These are phyloP conservation scores for Nipponia nippon DNA, from an alignment of 2,113 vertebrate genomes.

Conservation along the genomic window DNA sequence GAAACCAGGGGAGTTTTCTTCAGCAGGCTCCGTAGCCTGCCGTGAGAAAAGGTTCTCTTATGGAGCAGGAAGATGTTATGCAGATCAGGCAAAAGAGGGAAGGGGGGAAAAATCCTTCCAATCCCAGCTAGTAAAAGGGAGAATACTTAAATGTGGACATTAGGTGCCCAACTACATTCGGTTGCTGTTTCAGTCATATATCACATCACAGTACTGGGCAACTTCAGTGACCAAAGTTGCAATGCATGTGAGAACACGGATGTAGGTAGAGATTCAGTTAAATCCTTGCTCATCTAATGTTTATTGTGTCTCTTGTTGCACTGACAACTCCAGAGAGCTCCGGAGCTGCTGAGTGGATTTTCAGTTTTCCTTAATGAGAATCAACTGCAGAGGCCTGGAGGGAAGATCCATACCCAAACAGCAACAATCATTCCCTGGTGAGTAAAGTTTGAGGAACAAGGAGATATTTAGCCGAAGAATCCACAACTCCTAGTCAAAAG, in stretches of 20 bases:
- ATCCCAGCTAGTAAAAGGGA: background rate
- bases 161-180: background rate
- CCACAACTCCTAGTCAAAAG: background rate
- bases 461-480: background rate
- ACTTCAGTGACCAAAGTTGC: background rate
- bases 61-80: background rate
- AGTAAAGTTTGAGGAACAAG: background rate
- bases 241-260: background rate
- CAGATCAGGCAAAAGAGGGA: background rate
- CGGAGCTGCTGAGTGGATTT: background rate
- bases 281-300: background rate
- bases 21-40: background rate
- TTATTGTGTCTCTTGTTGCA: background rate
- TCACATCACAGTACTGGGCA: background rate
- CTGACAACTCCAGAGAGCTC: background rate
- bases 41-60: background rate
- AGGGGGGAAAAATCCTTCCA: background rate
- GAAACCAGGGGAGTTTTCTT: background rate
- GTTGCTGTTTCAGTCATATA: background rate
- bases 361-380: background rate
- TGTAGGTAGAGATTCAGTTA: background rate
- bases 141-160: background rate
- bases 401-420: background rate
- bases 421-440: background rate
- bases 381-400: background rate